A percentile compares a stretch with the other conserved stretches of the same genome.
These are phyloP conservation scores for Sinocyclocheilus anophthalmus DNA, from an alignment of 2,113 vertebrate species.

Conservation along the genomic window DNA sequence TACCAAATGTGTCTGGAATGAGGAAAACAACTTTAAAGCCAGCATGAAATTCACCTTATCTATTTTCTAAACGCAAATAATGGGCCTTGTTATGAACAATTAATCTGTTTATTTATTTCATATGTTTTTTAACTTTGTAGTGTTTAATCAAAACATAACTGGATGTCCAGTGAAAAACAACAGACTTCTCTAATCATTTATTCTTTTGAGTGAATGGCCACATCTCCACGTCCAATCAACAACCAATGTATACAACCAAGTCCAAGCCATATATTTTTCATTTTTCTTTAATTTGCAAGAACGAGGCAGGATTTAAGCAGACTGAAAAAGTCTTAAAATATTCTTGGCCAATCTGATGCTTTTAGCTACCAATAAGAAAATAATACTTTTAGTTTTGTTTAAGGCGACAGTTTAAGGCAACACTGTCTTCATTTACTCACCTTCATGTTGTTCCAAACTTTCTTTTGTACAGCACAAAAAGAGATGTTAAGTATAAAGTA, in stretches of 20 bases:
- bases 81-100: not conserved
- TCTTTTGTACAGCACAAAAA: no score
- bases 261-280: no score
- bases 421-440: no score
- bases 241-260: no score
- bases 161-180: not conserved
- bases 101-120: not conserved
- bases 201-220: no score
- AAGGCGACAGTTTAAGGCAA: no score
- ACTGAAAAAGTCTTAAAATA: not conserved
- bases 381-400: not conserved
- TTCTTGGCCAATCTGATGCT: not conserved
- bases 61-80: not conserved
- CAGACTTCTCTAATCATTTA: not conserved
- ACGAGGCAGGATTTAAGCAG: no score
- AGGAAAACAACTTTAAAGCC: conserved; percentile 8
- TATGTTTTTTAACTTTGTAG: not conserved
- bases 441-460: not conserved
- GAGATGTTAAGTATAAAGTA: not conserved
- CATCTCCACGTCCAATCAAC: no score
- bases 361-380: not conserved
- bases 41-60: not conserved
- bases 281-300: no score
- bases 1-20: not conserved
- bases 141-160: not conserved